Percentiles rank a stretch among this genome's conserved stretches.
Conservation (phyloP, 2,888 invertebrate species). For the Eudiplozoon nipponicum region DNA sequence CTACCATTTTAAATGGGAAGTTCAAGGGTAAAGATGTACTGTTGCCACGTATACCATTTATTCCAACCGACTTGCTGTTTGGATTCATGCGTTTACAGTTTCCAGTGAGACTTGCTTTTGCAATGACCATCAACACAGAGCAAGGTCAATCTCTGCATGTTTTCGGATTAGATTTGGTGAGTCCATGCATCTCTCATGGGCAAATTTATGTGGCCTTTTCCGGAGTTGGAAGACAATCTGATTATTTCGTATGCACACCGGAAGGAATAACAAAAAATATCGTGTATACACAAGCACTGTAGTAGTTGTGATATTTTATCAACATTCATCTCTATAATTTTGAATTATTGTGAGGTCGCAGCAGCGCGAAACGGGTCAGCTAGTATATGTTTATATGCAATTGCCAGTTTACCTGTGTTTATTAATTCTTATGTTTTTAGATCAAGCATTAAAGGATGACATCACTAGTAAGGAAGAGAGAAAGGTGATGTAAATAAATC, state of each 20-base stretch:
- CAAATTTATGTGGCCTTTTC: conserved; percentile 16
- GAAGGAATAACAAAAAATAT: conserved; percentile 11
- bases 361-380: too few species aligned
- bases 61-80: conserved; percentile 14
- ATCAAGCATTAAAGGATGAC: too few species aligned
- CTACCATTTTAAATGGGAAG: conserved; percentile 15
- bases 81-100: conserved; percentile 13
- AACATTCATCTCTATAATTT: too few species aligned
- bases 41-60: too few species aligned
- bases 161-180: conserved; percentile 12
- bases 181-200: conserved; percentile 15
- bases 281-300: conserved; percentile 5
- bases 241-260: conserved; percentile 11
- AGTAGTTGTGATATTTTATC: too few species aligned
- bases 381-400: too few species aligned
- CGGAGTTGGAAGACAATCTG: conserved; percentile 5
- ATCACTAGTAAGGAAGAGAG: too few species aligned
- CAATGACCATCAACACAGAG: conserved; percentile 16
- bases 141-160: conserved; percentile 16
- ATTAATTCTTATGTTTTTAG: too few species aligned
- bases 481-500: too few species aligned
- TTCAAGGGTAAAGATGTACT: too few species aligned
- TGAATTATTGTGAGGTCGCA: too few species aligned
- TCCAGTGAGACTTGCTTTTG: conserved; percentile 13
- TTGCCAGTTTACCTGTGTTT: too few species aligned